Evolutionary conservation across 2,797 vertebrate species (phyloP), one percentile per base, ranked within the genome.

Genomic region (Phrynocephalus forsythii): DNA sequence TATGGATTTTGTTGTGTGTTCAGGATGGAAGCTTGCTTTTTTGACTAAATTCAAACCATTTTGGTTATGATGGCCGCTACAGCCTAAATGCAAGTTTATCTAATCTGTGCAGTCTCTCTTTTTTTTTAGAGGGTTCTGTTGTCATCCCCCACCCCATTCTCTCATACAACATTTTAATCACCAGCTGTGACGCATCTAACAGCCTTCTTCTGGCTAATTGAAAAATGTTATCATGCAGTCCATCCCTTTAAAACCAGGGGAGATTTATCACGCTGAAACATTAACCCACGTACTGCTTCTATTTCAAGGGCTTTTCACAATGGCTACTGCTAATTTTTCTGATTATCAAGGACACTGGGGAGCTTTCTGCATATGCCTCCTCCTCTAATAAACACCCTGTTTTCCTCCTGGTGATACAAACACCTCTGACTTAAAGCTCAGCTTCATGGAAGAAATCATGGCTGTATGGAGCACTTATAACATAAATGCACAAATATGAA

Each of bases 291-390:
- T 20, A 56, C 18, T n/a, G 72, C 77, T 88, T 94, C 75, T 67
- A 72, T 88, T 93, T 91, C 92, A 88, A 90, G 91, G 78, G 78
- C 93, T 94, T 94, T 90, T 85, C 79, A 93, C 88, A 93, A 92
- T 22, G 86, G 89, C 92, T 90, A 91, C 88, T 85, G 75, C 89
- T 95, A 91, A 92, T 93, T 93, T 94, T 93, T 93, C 92, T 94
- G 93, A 93, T 95, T 94, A 95, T 38, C 89, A 86, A 93, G 90
- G 93, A 92, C 93, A 90, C 87, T 85, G 79, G 94, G 93, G 93
- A 94, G 87, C 88, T 92, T 90, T 87, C 24, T 84, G 91, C 91
- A 82, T 89, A 90, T 80, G 60, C 11, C 20, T 79, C 68, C 20
- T n/a, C 44, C 3, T 15, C 56, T 8, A 72, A 9, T 60, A 30